phyloP scores from a whole-genome alignment of 2,797 vertebrate genomes.

The Anas capensis region DNA sequence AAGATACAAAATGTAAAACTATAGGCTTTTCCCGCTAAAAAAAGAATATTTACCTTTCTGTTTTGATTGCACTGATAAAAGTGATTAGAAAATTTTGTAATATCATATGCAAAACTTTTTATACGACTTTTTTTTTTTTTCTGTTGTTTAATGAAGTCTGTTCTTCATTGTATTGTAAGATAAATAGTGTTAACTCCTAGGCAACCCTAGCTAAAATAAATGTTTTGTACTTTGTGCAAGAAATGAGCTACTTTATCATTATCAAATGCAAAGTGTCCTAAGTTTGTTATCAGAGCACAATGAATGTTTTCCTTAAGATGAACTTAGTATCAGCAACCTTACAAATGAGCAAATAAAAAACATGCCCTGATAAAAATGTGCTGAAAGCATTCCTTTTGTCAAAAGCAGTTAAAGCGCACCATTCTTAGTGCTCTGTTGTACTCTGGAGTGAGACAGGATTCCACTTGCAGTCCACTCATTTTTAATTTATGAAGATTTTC shows the following conservation, averaged over 20 bases:
- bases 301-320: slow-evolving; percentile 50
- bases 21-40: not conserved
- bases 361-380: slow-evolving; percentile 31
- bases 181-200: slow-evolving; percentile 13
- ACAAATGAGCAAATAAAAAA: slow-evolving; percentile 50
- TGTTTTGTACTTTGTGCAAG: slow-evolving; percentile 11
- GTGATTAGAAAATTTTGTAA: slow-evolving; percentile 24
- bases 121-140: not conserved
- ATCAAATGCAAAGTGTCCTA: not conserved
- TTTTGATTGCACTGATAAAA: not conserved
- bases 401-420: not conserved
- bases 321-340: slow-evolving; percentile 40
- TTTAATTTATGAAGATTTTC: not conserved
- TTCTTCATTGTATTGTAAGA: slow-evolving; percentile 23
- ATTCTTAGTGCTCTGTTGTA: not conserved
- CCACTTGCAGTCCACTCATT: not conserved
- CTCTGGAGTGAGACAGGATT: not conserved
- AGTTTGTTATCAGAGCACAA: not conserved
- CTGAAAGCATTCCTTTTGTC: slow-evolving; percentile 32
- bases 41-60: slow-evolving; percentile 42
- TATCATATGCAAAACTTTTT: not conserved
- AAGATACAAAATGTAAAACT: not conserved
- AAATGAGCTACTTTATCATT: not conserved
- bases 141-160: not conserved
- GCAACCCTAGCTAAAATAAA: slow-evolving; percentile 14